phyloP scores from a whole-genome alignment of 2,797 vertebrate genomes.

The Synanceia verrucosa region DNA sequence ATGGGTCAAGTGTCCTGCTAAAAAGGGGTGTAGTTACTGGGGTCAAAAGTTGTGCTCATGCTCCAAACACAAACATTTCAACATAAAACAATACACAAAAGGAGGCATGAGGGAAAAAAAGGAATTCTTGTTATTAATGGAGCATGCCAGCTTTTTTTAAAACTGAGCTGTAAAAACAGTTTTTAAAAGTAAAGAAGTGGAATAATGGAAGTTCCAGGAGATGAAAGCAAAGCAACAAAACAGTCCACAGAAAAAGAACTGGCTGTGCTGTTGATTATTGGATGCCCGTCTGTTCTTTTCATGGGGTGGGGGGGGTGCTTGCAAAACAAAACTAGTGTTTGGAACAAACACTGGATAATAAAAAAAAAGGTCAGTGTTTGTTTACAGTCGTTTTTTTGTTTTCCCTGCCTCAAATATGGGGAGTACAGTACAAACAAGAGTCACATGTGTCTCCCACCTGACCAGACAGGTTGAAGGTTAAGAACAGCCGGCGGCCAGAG shows the following conservation, averaged over 20 bases:
- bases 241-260: slow-evolving; percentile 46
- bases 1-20: slow-evolving; percentile 57
- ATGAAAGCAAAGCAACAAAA: slow-evolving; percentile 55
- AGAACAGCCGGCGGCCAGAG: slow-evolving; percentile 65
- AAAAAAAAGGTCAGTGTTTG: slow-evolving; percentile 82
- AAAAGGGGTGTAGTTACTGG: slow-evolving; percentile 36
- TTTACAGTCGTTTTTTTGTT: slow-evolving; percentile 79
- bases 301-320: slow-evolving; percentile 26
- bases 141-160: slow-evolving; percentile 33
- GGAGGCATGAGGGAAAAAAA: slow-evolving; percentile 34
- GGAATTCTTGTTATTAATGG: slow-evolving; percentile 68
- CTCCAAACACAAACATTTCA: slow-evolving; percentile 43
- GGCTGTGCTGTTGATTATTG: slow-evolving; percentile 66
- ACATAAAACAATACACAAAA: slow-evolving; percentile 39
- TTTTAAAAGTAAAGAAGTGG: slow-evolving; percentile 38
- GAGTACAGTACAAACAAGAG: slow-evolving; percentile 77
- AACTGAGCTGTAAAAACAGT: slow-evolving; percentile 17
- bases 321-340: slow-evolving; percentile 82
- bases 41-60: slow-evolving; percentile 33
- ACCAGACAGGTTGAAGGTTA: slow-evolving; percentile 75
- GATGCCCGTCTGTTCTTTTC: slow-evolving; percentile 60
- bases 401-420: slow-evolving; percentile 73
- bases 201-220: slow-evolving; percentile 74
- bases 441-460: slow-evolving; percentile 76
- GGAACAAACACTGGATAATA: slow-evolving; percentile 84